These are phyloP conservation scores for Nasonia longicornis DNA, from an alignment of 1,140 invertebrate species.

Conservation along the genomic window DNA sequence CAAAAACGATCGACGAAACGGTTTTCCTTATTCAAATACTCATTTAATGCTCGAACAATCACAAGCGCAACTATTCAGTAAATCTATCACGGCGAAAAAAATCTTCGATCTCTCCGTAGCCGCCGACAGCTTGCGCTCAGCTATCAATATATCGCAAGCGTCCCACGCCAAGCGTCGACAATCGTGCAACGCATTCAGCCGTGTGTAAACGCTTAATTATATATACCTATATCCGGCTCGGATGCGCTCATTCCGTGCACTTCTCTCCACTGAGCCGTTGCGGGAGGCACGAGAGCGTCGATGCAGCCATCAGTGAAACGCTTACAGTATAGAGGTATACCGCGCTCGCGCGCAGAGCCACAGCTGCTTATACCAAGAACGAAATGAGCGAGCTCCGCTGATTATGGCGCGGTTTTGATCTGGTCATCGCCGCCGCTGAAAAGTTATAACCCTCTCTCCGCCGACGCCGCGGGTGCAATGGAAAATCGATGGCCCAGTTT, in stretches of 20 bases:
- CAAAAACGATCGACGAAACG: too few species aligned
- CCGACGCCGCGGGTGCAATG: conserved; percentile 6
- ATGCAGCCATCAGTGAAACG: not conserved
- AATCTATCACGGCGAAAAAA: too few species aligned
- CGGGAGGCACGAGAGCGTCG: not conserved
- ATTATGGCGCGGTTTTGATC: not conserved
- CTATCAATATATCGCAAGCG: not conserved
- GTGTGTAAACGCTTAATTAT: not conserved
- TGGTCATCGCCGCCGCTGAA: conserved; percentile 13
- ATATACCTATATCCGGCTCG: not conserved
- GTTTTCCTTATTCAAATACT: too few species aligned
- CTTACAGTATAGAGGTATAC: not conserved
- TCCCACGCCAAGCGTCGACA: not conserved
- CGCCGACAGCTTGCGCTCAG: not conserved
- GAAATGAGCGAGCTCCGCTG: not conserved
- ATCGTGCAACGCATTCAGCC: not conserved
- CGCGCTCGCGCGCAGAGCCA: too few species aligned
- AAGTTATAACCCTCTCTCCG: conserved; percentile 4
- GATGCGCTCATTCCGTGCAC: not conserved
- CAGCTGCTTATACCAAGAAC: not conserved
- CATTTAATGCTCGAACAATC: too few species aligned
- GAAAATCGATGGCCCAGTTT: conserved; percentile 39
- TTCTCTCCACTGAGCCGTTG: not conserved
- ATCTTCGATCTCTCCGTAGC: too few species aligned
- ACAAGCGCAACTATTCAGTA: too few species aligned